Evolutionary conservation across 2,113 vertebrate genomes (phyloP).

Genomic region (Heterochromis multidens): DNA sequence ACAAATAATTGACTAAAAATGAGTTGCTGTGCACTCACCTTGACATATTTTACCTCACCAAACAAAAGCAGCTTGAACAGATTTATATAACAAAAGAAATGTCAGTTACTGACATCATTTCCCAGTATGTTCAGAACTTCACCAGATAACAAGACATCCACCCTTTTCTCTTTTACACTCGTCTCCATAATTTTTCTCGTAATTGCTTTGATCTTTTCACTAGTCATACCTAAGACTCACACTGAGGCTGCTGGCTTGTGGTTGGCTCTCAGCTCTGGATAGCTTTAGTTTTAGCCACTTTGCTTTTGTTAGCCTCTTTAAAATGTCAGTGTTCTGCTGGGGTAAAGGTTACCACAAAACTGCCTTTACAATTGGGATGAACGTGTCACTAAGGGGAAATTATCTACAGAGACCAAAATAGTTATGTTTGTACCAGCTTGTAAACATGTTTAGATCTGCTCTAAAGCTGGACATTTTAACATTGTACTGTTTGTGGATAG

Average conservation of each 20-base stretch:
- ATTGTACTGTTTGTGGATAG: fast-evolving
- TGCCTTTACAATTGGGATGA: neutral
- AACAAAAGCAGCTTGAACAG: neutral
- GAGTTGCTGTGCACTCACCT: neutral
- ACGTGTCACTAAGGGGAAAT: neutral
- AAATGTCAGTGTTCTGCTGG: neutral
- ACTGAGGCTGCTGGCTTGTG: neutral
- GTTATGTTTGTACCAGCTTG: neutral
- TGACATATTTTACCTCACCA: neutral
- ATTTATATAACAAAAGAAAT: neutral
- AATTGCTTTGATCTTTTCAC: neutral
- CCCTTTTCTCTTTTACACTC: neutral
- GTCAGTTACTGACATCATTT: neutral
- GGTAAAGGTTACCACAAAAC: fast-evolving
- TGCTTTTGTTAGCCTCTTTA: neutral
- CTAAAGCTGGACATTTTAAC: neutral
- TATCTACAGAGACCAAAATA: neutral
- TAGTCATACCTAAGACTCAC: neutral
- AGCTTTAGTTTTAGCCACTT: neutral
- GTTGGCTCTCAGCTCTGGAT: neutral
- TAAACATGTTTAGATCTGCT: neutral
- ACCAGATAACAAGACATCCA: neutral
- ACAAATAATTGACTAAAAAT: neutral
- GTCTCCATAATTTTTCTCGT: neutral
- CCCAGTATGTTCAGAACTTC: neutral